Evolutionary conservation across 2,113 vertebrate species (phyloP).

Genomic region (Microtus pennsylvanicus): DNA sequence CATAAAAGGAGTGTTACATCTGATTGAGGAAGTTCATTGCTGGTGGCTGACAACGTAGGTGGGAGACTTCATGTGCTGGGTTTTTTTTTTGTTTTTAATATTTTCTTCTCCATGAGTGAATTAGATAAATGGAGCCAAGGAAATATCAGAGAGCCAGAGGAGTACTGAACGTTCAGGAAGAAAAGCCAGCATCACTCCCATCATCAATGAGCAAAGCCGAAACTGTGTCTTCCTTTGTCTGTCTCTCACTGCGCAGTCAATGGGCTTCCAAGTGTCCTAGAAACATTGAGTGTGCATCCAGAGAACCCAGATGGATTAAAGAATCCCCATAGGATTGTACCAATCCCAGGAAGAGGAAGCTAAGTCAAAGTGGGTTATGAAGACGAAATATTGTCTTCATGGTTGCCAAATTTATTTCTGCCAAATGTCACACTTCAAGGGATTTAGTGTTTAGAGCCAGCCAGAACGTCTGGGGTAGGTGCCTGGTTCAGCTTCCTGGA

Average conservation of each 20-base stretch:
- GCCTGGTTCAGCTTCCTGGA: background rate
- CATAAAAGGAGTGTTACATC: slow-evolving; percentile 3
- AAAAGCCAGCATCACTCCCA: slow-evolving; percentile 42
- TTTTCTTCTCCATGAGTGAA: slow-evolving; percentile 71
- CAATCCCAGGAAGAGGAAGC: background rate
- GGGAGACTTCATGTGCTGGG: slow-evolving; percentile 26
- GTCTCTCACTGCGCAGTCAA: slow-evolving; percentile 26
- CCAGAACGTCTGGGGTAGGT: background rate
- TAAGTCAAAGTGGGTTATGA: slow-evolving; percentile 16
- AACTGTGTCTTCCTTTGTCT: slow-evolving; percentile 41
- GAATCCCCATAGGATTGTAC: background rate
- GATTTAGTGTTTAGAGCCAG: background rate
- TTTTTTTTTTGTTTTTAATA: background rate
- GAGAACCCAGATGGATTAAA: background rate
- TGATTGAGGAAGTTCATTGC: slow-evolving; percentile 70
- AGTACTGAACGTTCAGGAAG: slow-evolving; percentile 10
- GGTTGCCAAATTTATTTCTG: background rate
- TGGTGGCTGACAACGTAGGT: slow-evolving; percentile 18
- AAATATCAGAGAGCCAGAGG: background rate
- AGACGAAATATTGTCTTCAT: background rate
- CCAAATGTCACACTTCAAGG: background rate
- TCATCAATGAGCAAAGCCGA: background rate
- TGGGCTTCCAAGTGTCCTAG: background rate
- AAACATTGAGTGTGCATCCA: slow-evolving; percentile 5
- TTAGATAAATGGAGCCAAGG: background rate